Conservation (phyloP, 2,797 vertebrate genomes). For the Schizothorax lantsangensis region DNA sequence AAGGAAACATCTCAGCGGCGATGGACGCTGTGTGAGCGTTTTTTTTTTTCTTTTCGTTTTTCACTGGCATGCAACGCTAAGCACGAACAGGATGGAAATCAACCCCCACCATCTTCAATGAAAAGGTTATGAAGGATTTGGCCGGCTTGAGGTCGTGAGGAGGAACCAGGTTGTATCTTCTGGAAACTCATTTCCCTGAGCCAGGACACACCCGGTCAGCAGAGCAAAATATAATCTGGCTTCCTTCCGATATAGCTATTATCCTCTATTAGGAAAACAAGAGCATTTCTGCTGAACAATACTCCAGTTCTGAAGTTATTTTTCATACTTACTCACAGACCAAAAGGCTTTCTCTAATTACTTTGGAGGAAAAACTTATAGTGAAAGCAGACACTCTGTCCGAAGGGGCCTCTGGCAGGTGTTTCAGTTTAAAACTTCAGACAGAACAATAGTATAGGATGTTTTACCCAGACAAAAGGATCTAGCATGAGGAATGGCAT, state of each 20-base stretch:
- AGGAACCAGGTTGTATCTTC: conserved; percentile 20
- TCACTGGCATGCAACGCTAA: conserved; percentile 27
- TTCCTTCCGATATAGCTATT: conserved; percentile 7
- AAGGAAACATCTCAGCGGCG: neutral
- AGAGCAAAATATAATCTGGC: conserved; percentile 20
- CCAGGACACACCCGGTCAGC: conserved; percentile 9
- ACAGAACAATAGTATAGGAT: conserved; percentile 72
- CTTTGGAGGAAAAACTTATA: conserved; percentile 21
- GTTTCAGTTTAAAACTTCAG: conserved; percentile 76
- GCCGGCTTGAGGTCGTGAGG: neutral
- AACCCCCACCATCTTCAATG: conserved; percentile 1
- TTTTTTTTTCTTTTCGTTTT: conserved; percentile 38
- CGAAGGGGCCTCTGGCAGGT: conserved; percentile 66
- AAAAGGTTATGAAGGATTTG: conserved; percentile 26
- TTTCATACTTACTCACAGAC: conserved; percentile 1
- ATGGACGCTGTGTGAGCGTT: neutral
- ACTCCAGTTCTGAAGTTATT: neutral
- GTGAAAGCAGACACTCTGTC: conserved; percentile 33
- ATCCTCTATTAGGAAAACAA: conserved; percentile 9
- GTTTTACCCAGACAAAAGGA: conserved; percentile 73
- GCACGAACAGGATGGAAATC: conserved; percentile 37
- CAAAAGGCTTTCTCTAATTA: conserved; percentile 32
- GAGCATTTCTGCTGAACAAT: conserved; percentile 24
- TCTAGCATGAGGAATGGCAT: conserved; percentile 71
- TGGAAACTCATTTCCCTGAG: neutral